Percentiles rank a stretch among this genome's conserved stretches.
Evolutionary conservation across 2,113 vertebrate genomes (phyloP).

Genomic region (Lipophrys pholis): DNA sequence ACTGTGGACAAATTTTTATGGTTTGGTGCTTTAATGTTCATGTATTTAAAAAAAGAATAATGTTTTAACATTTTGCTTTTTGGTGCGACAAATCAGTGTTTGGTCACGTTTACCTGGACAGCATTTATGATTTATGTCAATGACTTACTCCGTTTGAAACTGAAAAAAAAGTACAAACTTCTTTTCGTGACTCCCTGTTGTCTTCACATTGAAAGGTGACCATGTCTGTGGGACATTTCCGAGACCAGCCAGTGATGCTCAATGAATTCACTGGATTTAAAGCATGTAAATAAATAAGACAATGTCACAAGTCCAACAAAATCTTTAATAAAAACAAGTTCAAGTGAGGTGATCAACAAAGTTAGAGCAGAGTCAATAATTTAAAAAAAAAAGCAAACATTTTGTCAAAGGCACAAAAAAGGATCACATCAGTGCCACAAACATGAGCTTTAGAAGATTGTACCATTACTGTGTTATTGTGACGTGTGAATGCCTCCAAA

Average conservation of each 20-base stretch:
- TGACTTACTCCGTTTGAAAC: not conserved
- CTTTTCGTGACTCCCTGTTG: not conserved
- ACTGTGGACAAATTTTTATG: not conserved
- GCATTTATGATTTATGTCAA: not conserved
- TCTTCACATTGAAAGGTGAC: not conserved
- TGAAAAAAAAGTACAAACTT: too few relatives aligned
- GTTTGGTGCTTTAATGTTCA: conserved; percentile 6
- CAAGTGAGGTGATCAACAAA: not conserved
- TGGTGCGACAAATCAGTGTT: conserved; percentile 16
- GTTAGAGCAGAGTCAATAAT: conserved; percentile 1
- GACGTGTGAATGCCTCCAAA: too few relatives aligned
- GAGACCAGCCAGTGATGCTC: not conserved
- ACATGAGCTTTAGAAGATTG: not conserved
- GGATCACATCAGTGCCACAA: not conserved
- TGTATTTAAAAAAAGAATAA: not conserved
- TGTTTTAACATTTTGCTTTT: not conserved
- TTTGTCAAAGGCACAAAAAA: not conserved
- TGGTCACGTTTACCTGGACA: not conserved
- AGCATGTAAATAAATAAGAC: conserved; percentile 41
- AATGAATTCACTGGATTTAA: conserved; percentile 17
- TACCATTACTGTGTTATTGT: not conserved
- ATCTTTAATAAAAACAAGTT: conserved; percentile 36
- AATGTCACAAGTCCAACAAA: conserved; percentile 25
- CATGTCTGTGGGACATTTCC: not conserved
- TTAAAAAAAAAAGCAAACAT: not conserved